phyloP scores from a whole-genome alignment of 2,888 invertebrate species.

The Oxytorus armatus region DNA sequence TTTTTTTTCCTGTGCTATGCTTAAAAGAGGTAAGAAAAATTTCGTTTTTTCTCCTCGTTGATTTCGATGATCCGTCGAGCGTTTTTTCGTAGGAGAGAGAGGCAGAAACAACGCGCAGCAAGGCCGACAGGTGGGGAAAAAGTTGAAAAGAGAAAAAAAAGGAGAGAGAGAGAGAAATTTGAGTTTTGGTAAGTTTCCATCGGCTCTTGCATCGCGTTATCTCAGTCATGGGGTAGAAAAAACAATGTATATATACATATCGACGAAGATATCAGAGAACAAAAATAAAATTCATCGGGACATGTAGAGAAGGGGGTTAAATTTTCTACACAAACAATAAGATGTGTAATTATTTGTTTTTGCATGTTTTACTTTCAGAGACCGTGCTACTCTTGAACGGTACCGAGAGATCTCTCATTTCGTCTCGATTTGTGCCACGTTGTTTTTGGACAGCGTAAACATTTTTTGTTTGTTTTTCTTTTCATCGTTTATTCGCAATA shows the following conservation, averaged over 20 bases:
- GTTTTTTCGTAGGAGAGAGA: constrained; percentile 78
- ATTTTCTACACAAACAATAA: constrained; percentile 69
- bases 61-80: constrained; percentile 17
- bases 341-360: constrained; percentile 21
- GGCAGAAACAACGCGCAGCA: constrained; percentile 76
- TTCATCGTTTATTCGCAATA: constrained; percentile 44
- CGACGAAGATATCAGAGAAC: constrained; percentile 35
- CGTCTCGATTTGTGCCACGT: constrained; percentile 80
- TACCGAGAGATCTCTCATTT: constrained; percentile 73
- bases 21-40: constrained; percentile 9
- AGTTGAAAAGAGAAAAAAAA: not conserved
- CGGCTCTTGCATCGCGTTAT: constrained; percentile 63
- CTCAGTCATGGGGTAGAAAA: constrained; percentile 46
- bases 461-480: constrained; percentile 32
- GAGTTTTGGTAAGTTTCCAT: constrained; percentile 31
- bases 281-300: constrained; percentile 40
- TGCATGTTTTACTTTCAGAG: constrained; percentile 78
- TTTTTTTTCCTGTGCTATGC: not conserved
- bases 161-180: constrained; percentile 11
- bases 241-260: constrained; percentile 37
- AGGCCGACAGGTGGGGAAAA: constrained; percentile 57
- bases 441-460: constrained; percentile 78
- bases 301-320: constrained; percentile 22
- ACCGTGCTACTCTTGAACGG: constrained; percentile 83
- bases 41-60: not conserved